A percentile compares a stretch with the other conserved stretches of the same genome.
phyloP scores from a whole-genome alignment of 2,888 invertebrate genomes.

The Axea sp. region DNA sequence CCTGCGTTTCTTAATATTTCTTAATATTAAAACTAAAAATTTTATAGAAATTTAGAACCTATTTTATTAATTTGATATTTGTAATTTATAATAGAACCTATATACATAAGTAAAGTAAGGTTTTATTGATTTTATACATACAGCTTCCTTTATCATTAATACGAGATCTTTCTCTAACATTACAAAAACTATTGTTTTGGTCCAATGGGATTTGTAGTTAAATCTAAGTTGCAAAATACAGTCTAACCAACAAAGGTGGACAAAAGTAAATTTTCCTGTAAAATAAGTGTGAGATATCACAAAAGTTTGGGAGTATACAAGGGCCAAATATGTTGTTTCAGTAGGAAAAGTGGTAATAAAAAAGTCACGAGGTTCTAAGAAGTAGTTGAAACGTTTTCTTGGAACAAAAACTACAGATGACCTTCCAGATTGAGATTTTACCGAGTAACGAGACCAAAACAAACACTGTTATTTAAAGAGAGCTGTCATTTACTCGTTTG shows the following conservation, averaged over 20 bases:
- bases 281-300: constrained; percentile 52
- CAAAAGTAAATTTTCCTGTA: constrained; percentile 44
- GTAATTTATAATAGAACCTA: no score
- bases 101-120: no score
- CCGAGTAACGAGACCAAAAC: constrained; percentile 23
- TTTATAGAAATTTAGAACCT: no score
- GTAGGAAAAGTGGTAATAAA: constrained; percentile 32
- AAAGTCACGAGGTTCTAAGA: constrained; percentile 49
- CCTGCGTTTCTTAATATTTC: no score
- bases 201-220: constrained; percentile 47
- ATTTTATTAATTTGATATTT: no score
- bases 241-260: constrained; percentile 33
- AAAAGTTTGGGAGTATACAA: constrained; percentile 36
- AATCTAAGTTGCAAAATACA: constrained; percentile 45
- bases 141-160: constrained; percentile 20
- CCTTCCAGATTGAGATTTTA: constrained; percentile 41
- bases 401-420: constrained; percentile 42
- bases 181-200: constrained; percentile 24
- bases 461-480: constrained; percentile 25
- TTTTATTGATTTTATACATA: constrained; percentile 33
- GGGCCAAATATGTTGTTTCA: constrained; percentile 33
- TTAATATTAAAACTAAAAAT: no score
- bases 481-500: constrained; percentile 25
- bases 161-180: constrained; percentile 32
- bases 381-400: constrained; percentile 36